Evolutionary conservation across 2,888 invertebrate genomes (phyloP), one percentile per base, ranked within the genome.

Genomic region (Heliconius hortense): DNA sequence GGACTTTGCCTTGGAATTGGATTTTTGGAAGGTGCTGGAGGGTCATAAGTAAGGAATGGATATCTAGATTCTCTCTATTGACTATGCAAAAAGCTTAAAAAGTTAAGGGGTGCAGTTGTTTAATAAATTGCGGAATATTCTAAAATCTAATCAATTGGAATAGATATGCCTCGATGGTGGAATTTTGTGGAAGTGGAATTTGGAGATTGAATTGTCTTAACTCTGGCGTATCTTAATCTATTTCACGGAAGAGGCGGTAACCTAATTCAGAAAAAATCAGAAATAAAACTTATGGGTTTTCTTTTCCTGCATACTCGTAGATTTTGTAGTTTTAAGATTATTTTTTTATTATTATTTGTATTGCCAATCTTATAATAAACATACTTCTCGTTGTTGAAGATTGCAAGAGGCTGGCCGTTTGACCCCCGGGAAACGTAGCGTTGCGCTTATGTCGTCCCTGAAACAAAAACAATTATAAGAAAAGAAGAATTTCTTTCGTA

Each of bases 371-470:
- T 15, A 5, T 21, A 39, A 13, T 76, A 31, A 78, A 92, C 95
- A 93, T 84, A 95, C 95, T 95, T 92, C 95, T 93, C n/a, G 95
- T 91, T 11, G 95, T 94, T 26, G 95, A 94, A 77, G 95, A 94
- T 84, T 95, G 95, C 79, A 95, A 90, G 73, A 95, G 90, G 80
- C 95, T 95, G 70, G 95, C 95, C 18, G 95, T 94, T 86, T 97
- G 96, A 21, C 96, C 96, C 28, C 97, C 96, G 56, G 97, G 96
- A 90, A 97, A 96, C 43, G 97, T 97, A 18, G 97, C 96, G 86
- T 97, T 97, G 77, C 97, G 93, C 90, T 97, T 97, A 87, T 97
- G 96, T 71, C 97, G 96, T 77, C 96, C 96, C 95, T 96, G 94
- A 85, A 85, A 87, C 84, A 88, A 89, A 72, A 73, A 74, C 68